These are phyloP conservation scores for Coenonympha arcania DNA, from an alignment of 2,888 invertebrate species.

Conservation along the genomic window DNA sequence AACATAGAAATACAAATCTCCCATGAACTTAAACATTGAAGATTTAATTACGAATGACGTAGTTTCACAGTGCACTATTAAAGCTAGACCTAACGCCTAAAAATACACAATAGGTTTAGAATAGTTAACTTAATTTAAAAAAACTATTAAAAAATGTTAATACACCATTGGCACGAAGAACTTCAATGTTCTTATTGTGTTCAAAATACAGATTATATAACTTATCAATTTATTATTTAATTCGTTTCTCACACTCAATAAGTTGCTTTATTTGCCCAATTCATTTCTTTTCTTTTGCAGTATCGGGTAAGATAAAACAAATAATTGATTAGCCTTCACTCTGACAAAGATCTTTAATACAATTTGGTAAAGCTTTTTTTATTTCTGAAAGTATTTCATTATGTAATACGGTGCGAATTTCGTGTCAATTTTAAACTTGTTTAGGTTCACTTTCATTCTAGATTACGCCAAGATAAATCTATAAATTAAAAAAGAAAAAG, in stretches of 20 bases:
- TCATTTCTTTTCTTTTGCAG: not conserved
- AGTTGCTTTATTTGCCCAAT: constrained; percentile 3
- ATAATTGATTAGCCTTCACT: constrained; percentile 4
- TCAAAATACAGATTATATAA: constrained; percentile 3
- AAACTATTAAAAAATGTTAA: constrained; percentile 2
- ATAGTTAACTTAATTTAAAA: not conserved
- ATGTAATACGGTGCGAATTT: constrained; percentile 9
- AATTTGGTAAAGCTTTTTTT: constrained; percentile 12
- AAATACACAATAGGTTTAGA: not conserved
- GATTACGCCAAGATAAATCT: not conserved
- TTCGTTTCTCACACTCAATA: constrained; percentile 5
- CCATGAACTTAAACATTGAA: too few species aligned
- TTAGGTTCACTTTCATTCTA: constrained; percentile 4
- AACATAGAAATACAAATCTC: too few species aligned
- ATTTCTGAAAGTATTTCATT: constrained; percentile 17
- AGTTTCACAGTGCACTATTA: too few species aligned
- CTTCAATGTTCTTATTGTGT: constrained; percentile 1
- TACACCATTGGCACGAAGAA: not conserved
- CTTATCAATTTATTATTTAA: constrained; percentile 9
- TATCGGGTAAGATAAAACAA: not conserved
- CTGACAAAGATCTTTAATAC: constrained; percentile 9
- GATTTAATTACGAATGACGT: too few species aligned
- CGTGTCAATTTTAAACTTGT: constrained; percentile 4
- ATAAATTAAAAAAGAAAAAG: not conserved
- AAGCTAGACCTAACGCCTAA: not conserved